Evolutionary conservation across 2,888 invertebrate genomes (phyloP), one percentile per base, ranked within the genome.

Genomic region (Microdon myrmicae): DNA sequence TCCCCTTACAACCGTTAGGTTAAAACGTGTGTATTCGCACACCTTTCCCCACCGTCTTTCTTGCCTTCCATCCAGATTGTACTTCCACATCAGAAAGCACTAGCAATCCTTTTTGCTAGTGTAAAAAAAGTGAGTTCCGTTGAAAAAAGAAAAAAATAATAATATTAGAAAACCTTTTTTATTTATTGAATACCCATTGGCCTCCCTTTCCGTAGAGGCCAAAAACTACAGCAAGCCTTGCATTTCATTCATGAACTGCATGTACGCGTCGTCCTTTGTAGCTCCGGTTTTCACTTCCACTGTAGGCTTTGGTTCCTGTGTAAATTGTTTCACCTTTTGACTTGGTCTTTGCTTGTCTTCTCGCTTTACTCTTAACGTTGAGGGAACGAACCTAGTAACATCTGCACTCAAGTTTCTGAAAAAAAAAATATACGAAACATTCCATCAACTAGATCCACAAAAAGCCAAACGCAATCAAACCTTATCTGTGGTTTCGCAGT

Each of bases 201-300:
- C n/a, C n/a, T n/a, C n/a, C n/a, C n/a, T n/a, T n/a, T n/a, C n/a
- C n/a, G n/a, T n/a, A n/a, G n/a, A n/a, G 9, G 3, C n/a, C 12
- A 20, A 23, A 7, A 6, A 16, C 32, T 86, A 96, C 76, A 98
- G 83, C 17, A 98, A 82, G 38, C 92, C 94, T 75, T 96, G 90
- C 94, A 99, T 96, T 82, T 99, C 98, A 77, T 90, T 90, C 96
- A 99, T 97, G 77, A 99, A 99, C 79, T 95, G 94, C 83, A 95
- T 90, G 74, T 99, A 99, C 7, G 97, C 98, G 76, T 98, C 98
- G 76, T 98, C 98, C 78, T 97, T 98, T 53, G 92, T 95, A 12
- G 83, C 81, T 61, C 82, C 82, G 37, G 76, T 75, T 37, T 75
- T 75, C 1, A 74, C 53, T 38, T 79, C 78, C 2, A 72, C 67